Percentiles rank a stretch among this genome's conserved stretches.
Evolutionary conservation across 2,888 invertebrate species (phyloP).

Genomic region (Glyphotaelius pellucidus): DNA sequence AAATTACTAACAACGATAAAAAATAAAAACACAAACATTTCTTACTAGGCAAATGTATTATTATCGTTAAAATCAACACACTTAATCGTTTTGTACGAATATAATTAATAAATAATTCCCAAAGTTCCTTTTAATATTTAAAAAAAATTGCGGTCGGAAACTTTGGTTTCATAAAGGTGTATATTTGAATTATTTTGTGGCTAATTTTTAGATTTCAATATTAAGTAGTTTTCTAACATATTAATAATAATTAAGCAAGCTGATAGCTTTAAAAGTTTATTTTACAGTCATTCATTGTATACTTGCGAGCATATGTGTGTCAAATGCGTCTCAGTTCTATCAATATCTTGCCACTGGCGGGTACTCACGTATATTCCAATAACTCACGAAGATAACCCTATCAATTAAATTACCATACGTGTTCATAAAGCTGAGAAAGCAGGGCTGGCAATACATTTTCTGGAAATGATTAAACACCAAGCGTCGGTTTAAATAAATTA

Average conservation of each 20-base stretch:
- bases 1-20: no score
- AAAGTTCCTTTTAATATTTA: no score
- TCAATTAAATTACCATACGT: constrained; percentile 15
- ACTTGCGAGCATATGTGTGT: background rate
- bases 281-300: background rate
- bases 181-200: no score
- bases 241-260: constrained; percentile 7
- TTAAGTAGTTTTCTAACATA: background rate
- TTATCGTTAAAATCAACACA: no score
- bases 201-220: no score
- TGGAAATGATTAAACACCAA: background rate
- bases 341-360: constrained; percentile 8
- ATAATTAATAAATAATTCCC: no score
- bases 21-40: no score
- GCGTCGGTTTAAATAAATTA: no score
- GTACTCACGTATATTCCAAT: background rate
- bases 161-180: no score
- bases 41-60: no score
- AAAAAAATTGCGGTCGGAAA: no score
- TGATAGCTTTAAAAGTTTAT: background rate
- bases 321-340: constrained; percentile 10
- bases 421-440: background rate
- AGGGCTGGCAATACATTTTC: background rate
- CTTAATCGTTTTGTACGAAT: no score
- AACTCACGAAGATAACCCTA: constrained; percentile 26